Conservation (phyloP, 2,888 invertebrate species). For the Euclidia mi region DNA sequence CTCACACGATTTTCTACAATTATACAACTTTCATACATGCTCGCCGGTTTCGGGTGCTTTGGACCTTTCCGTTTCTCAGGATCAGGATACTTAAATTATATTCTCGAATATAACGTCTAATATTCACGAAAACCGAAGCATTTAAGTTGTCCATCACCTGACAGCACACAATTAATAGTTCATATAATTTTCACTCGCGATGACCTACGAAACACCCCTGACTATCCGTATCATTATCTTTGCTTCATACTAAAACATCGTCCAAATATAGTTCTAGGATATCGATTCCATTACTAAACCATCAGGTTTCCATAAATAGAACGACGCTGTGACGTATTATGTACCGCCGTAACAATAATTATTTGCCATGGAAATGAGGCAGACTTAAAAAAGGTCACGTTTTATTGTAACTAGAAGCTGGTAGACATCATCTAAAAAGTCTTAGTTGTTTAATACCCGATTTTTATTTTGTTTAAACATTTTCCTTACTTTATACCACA, state of each 20-base stretch:
- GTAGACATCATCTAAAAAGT: too few species aligned
- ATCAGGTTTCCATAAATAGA: conserved; percentile 29
- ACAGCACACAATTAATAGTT: conserved; percentile 23
- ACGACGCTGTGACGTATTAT: background rate
- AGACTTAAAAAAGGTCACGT: background rate
- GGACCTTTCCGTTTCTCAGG: too few species aligned
- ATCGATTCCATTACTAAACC: conserved; percentile 22
- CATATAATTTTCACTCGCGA: background rate
- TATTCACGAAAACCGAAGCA: background rate
- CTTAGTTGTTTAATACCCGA: too few species aligned
- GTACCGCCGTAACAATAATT: too few species aligned
- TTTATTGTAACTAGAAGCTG: background rate
- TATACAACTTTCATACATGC: too few species aligned
- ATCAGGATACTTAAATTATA: too few species aligned
- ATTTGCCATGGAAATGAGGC: background rate
- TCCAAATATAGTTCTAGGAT: conserved; percentile 21
- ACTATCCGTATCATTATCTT: background rate
- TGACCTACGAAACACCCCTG: conserved; percentile 11
- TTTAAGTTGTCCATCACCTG: conserved; percentile 1
- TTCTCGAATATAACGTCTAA: background rate
- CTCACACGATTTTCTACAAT: too few species aligned
- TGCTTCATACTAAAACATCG: background rate
- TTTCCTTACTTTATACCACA: too few species aligned
- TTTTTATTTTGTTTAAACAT: too few species aligned
- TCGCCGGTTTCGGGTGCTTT: too few species aligned